Evolutionary conservation across 2,113 vertebrate genomes (phyloP).

Genomic region (Cettia cetti): DNA sequence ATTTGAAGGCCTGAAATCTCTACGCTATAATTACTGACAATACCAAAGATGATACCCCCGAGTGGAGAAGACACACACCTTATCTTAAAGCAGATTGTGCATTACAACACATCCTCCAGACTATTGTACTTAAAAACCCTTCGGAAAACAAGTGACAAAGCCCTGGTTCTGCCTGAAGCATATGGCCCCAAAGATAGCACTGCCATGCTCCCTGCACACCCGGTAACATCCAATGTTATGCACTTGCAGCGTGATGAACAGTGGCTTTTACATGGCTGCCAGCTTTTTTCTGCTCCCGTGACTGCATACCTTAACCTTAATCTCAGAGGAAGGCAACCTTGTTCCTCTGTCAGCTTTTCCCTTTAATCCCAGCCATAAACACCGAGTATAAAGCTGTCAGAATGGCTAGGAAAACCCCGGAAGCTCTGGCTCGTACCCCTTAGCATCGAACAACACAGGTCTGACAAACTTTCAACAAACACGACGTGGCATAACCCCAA

Average conservation of each 20-base stretch:
- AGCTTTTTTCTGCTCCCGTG: not conserved
- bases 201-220: accelerated
- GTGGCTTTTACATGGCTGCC: not conserved
- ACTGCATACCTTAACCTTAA: not conserved
- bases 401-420: not conserved
- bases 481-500: not conserved
- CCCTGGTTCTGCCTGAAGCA: not conserved
- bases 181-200: accelerated
- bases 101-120: not conserved
- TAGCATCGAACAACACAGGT: accelerated
- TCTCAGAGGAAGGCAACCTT: not conserved
- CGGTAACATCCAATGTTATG: accelerated
- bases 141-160: not conserved
- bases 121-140: not conserved
- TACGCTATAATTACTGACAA: too few species aligned
- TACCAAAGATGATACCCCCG: not conserved
- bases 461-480: not conserved
- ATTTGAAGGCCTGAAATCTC: not conserved
- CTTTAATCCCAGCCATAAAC: not conserved
- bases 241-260: accelerated
- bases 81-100: not conserved
- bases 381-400: not conserved
- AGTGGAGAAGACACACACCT: not conserved
- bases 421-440: not conserved
- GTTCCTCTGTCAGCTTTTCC: not conserved